Conservation (phyloP, 1,140 invertebrate genomes). For the Linepithema humile region DNA sequence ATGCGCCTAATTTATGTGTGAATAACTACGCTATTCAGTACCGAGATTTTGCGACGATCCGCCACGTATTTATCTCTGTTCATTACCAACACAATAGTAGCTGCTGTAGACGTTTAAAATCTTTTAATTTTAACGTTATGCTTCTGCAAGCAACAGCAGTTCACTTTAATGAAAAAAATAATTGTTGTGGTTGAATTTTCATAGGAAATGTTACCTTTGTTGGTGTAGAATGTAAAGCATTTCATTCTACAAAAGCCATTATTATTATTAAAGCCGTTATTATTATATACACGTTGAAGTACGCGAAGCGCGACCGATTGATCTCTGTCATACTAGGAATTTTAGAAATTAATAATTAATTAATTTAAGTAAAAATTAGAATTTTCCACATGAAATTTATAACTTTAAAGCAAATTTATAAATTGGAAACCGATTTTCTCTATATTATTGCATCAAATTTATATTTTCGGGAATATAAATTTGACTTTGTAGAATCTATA, state of each 20-base stretch:
- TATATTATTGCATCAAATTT: neutral
- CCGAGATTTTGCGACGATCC: conserved; percentile 72
- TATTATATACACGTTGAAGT: neutral
- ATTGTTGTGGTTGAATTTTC: neutral
- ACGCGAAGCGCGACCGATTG: neutral
- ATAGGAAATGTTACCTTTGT: neutral
- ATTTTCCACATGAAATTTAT: neutral
- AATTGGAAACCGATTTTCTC: neutral
- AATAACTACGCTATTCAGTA: conserved; percentile 79
- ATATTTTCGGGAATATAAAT: neutral
- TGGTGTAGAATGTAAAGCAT: neutral
- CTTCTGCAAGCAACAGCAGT: neutral
- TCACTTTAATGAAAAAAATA: conserved; percentile 24
- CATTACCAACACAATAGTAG: conserved; percentile 60
- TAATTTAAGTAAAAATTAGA: neutral
- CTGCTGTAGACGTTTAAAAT: conserved; percentile 1
- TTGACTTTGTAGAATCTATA: neutral
- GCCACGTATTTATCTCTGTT: conserved; percentile 66
- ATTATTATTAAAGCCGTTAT: neutral
- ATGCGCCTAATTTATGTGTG: conserved; percentile 82
- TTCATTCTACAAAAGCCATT: neutral
- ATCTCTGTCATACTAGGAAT: neutral
- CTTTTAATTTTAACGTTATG: conserved; percentile 31
- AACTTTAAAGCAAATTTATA: neutral
- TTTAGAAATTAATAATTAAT: neutral